phyloP scores from a whole-genome alignment of 2,113 vertebrate genomes.

The Mixornis gularis region DNA sequence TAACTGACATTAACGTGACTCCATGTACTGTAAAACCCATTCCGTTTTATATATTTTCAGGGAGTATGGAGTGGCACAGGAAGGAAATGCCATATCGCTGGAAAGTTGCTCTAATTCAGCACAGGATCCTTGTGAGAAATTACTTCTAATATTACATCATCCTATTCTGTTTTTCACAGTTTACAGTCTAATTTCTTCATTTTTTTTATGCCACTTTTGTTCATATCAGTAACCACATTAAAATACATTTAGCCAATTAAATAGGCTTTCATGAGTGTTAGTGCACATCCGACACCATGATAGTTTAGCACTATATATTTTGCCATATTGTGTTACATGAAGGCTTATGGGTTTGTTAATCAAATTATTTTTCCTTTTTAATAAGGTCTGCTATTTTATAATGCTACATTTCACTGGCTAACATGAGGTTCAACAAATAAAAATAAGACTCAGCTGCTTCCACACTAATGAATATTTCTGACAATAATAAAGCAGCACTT shows the following conservation, averaged over 20 bases:
- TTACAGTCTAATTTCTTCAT: conserved; percentile 32
- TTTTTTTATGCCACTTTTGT: conserved; percentile 30
- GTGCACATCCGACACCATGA: background rate
- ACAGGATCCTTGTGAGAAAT: conserved; percentile 60
- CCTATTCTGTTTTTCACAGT: conserved; percentile 27
- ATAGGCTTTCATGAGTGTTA: background rate
- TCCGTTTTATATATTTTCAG: conserved; percentile 61
- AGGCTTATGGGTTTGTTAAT: background rate
- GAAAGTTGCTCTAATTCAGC: conserved; percentile 62
- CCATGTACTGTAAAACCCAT: conserved; percentile 51
- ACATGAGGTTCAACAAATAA: background rate
- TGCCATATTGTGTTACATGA: background rate
- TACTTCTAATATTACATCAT: conserved; percentile 57
- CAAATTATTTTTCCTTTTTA: background rate
- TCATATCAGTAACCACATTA: conserved; percentile 2
- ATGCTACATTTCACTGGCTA: background rate
- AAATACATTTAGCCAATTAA: background rate
- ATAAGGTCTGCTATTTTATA: background rate
- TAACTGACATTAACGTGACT: conserved; percentile 23
- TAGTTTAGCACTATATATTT: background rate
- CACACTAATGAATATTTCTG: background rate
- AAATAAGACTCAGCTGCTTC: background rate
- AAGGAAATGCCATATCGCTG: conserved; percentile 57
- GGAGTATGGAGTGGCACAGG: conserved; percentile 53
- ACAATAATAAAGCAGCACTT: background rate